These are phyloP conservation scores for Antedon bifida DNA, from an alignment of 35 echinoderm and acorn worm genomes.

Conservation along the genomic window DNA sequence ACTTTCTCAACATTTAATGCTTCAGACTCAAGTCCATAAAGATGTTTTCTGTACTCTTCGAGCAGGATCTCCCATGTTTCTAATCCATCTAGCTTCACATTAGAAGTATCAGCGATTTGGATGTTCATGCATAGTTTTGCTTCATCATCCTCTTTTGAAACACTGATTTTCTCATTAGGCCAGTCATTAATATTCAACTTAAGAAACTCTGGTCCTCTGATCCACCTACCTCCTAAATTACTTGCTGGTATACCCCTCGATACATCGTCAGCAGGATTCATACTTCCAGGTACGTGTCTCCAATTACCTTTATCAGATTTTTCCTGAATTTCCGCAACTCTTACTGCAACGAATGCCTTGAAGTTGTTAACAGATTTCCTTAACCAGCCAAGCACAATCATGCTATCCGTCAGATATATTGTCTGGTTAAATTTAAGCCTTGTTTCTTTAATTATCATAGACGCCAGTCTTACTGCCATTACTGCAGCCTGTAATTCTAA, in stretches of 20 bases:
- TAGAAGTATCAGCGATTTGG: not conserved
- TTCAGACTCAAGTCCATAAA: not conserved
- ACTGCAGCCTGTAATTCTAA: not conserved
- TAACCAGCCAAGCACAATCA: not conserved
- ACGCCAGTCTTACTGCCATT: not conserved
- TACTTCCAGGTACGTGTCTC: conserved; percentile 11
- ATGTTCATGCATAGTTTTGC: not conserved
- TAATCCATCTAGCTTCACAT: not conserved
- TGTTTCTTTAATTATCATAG: not conserved
- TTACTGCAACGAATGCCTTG: not conserved
- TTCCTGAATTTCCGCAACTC: not conserved
- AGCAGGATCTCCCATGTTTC: not conserved
- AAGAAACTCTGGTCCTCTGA: conserved; percentile 8
- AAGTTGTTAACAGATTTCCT: not conserved
- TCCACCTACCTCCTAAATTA: not conserved
- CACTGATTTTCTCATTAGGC: not conserved
- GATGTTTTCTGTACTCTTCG: not conserved
- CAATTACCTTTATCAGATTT: not conserved
- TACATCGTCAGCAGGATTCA: conserved; percentile 30
- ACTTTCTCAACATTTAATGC: not conserved
- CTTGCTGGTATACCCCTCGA: conserved; percentile 10
- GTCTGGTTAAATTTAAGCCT: not conserved
- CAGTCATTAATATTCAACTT: not conserved
- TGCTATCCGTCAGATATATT: not conserved
- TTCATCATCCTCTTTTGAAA: not conserved